Conservation (phyloP, 2,113 vertebrate species). For the Columba livia region DNA sequence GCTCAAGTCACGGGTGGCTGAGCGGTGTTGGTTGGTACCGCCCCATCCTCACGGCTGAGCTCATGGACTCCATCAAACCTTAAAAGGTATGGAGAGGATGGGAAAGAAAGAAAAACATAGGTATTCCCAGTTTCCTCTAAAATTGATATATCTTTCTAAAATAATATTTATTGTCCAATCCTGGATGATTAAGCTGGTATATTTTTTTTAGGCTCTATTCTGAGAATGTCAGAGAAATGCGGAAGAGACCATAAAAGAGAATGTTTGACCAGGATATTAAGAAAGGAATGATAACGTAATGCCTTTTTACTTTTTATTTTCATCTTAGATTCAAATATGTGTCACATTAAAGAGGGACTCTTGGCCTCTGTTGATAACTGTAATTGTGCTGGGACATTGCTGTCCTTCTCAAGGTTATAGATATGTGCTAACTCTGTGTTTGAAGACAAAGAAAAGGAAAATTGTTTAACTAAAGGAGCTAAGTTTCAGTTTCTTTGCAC, state of each 20-base stretch:
- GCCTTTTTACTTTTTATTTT: background rate
- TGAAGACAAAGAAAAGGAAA: background rate
- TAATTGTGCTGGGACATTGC: background rate
- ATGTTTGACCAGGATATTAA: background rate
- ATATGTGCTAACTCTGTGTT: accelerated
- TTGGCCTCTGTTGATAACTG: background rate
- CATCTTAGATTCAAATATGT: background rate
- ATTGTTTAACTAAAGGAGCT: background rate
- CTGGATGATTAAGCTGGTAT: background rate
- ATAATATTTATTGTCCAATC: background rate
- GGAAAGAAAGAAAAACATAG: background rate
- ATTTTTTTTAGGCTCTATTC: background rate
- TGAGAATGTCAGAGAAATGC: background rate
- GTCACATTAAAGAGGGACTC: background rate
- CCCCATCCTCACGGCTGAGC: background rate
- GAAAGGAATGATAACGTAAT: background rate
- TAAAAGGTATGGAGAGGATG: background rate
- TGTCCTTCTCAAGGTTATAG: slow-evolving; percentile 25
- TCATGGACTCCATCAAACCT: background rate
- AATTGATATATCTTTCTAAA: background rate
- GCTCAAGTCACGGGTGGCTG: background rate
- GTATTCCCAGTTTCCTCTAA: background rate
- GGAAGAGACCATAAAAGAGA: background rate
- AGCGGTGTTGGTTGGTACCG: background rate
- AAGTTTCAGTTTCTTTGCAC: background rate